Evolutionary conservation across 1,140 invertebrate genomes (phyloP).

Genomic region (Calliopsis andreniformis): DNA sequence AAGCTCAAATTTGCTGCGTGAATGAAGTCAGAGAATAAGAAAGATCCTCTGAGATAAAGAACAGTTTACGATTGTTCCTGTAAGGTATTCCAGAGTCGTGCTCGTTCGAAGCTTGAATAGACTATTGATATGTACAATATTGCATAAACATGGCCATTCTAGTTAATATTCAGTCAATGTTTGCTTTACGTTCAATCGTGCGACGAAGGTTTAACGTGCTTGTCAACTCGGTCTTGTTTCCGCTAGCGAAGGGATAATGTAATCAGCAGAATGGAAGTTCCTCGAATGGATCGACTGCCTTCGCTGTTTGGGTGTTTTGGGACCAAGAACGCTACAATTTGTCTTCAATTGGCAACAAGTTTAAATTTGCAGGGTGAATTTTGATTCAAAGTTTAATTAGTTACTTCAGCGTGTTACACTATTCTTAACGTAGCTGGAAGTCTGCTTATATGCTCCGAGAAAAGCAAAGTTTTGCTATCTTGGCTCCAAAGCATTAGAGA

Average conservation of each 20-base stretch:
- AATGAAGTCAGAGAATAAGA: too few relatives aligned
- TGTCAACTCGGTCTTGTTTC: background rate
- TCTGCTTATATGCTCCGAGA: too few relatives aligned
- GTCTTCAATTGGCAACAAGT: too few relatives aligned
- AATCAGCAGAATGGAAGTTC: constrained; percentile 6
- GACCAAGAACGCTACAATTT: background rate
- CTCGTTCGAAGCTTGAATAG: background rate
- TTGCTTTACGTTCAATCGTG: constrained; percentile 1
- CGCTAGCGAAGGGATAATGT: background rate
- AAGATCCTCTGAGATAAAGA: too few relatives aligned
- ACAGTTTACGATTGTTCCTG: too few relatives aligned
- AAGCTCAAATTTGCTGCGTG: too few relatives aligned
- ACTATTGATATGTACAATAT: background rate
- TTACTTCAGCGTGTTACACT: too few relatives aligned
- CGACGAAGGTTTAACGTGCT: background rate
- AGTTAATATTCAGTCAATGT: constrained; percentile 7
- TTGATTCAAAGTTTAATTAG: too few relatives aligned
- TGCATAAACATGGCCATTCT: background rate
- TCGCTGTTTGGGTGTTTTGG: background rate
- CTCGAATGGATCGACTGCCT: background rate
- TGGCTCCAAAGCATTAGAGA: too few relatives aligned
- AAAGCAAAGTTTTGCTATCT: too few relatives aligned
- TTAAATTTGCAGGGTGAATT: too few relatives aligned
- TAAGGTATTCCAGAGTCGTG: background rate
- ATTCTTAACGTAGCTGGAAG: too few relatives aligned